Conservation (phyloP, 2,888 invertebrate species). For the Cryptus armator region DNA sequence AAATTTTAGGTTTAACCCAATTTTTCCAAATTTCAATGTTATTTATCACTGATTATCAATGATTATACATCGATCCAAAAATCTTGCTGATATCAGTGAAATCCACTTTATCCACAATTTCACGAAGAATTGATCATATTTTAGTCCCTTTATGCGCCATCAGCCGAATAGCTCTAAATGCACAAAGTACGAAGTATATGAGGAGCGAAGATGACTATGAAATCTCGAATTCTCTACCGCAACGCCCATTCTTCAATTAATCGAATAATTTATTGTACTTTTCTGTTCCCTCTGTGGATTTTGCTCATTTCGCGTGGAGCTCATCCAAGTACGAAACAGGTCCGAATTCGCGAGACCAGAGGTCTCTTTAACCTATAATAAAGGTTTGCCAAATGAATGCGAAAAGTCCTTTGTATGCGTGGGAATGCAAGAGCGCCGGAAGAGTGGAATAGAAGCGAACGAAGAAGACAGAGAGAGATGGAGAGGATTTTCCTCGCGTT, state of each 20-base stretch:
- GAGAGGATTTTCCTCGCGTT: constrained; percentile 20
- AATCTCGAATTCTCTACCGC: background rate
- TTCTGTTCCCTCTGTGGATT: background rate
- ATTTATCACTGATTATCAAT: too few species aligned
- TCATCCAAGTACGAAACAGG: constrained; percentile 28
- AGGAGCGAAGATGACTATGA: background rate
- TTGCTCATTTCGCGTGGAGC: background rate
- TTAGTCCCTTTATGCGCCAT: background rate
- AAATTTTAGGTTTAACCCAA: too few species aligned
- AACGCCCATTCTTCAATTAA: background rate
- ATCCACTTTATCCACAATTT: background rate
- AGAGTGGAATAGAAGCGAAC: constrained; percentile 52
- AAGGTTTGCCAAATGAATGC: constrained; percentile 59
- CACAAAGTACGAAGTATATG: constrained; percentile 25
- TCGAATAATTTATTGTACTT: background rate
- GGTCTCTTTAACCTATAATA: constrained; percentile 22
- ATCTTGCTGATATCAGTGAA: too few species aligned
- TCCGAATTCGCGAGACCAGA: constrained; percentile 31
- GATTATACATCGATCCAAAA: too few species aligned
- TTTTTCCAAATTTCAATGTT: too few species aligned
- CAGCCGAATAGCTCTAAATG: background rate
- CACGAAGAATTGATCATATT: background rate
- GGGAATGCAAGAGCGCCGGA: constrained; percentile 38
- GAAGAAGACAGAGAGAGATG: constrained; percentile 49
- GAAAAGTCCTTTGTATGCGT: constrained; percentile 54